These are phyloP conservation scores for Charanyca ferruginea DNA, from an alignment of 2,888 invertebrate species.

Conservation along the genomic window DNA sequence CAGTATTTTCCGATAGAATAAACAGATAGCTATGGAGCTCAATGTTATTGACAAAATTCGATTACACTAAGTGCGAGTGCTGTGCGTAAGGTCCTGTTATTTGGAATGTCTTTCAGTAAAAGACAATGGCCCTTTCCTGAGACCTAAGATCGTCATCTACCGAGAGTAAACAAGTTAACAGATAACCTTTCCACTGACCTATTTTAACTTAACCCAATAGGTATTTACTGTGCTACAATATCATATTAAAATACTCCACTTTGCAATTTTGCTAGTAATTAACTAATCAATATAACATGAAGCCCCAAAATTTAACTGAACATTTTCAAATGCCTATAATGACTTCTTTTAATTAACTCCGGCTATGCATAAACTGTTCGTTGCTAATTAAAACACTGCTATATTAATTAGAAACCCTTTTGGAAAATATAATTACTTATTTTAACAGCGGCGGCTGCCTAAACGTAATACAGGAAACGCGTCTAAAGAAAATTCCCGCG, in stretches of 20 bases:
- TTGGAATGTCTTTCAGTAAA: constrained; percentile 38
- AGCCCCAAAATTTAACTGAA: constrained; percentile 43
- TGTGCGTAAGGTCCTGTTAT: constrained; percentile 29
- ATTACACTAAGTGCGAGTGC: constrained; percentile 25
- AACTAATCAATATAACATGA: constrained; percentile 47
- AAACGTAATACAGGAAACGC: constrained; percentile 64
- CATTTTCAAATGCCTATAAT: constrained; percentile 43
- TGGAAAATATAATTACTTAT: constrained; percentile 71
- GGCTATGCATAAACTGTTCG: constrained; percentile 63
- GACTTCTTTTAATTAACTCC: constrained; percentile 65
- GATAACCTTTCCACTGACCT: constrained; percentile 21
- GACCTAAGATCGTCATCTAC: constrained; percentile 20
- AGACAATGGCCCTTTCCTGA: constrained; percentile 36
- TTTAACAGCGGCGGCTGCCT: constrained; percentile 61
- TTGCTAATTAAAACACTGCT: constrained; percentile 71
- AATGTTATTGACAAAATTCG: constrained; percentile 36
- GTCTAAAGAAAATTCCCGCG: constrained; percentile 61
- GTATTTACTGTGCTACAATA: neutral
- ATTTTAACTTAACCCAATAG: neutral
- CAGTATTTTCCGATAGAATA: constrained; percentile 11
- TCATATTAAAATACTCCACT: neutral
- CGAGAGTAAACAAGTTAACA: neutral
- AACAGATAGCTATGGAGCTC: constrained; percentile 19
- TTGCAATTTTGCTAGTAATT: neutral
- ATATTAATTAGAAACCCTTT: constrained; percentile 75